Conservation (phyloP, 1,140 invertebrate species). For the Neodiprion pinetum region DNA sequence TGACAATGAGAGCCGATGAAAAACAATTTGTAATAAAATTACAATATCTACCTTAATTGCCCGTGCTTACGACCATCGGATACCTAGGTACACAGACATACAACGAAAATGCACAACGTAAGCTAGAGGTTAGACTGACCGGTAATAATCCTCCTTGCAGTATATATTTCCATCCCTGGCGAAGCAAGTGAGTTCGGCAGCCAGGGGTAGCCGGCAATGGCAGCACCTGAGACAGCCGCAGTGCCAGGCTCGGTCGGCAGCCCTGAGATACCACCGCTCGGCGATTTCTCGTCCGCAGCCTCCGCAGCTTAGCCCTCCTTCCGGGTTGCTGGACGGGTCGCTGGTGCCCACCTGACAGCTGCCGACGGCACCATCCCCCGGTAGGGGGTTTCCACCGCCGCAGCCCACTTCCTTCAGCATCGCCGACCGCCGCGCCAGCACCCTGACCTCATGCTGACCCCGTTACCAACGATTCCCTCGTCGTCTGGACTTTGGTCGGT, state of each 20-base stretch:
- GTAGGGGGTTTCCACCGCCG: conserved; percentile 51
- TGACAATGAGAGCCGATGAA: background rate
- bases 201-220: conserved; percentile 84
- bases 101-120: too few species aligned
- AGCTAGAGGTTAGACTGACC: conserved; percentile 66
- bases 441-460: background rate
- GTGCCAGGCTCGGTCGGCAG: conserved; percentile 91
- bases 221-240: conserved; percentile 85
- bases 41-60: background rate
- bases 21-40: background rate
- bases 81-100: background rate
- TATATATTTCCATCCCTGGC: conserved; percentile 89
- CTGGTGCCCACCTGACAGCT: conserved; percentile 29
- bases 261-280: conserved; percentile 80
- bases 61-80: background rate
- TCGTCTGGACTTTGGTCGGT: too few species aligned
- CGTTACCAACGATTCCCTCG: background rate
- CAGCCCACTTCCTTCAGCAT: conserved; percentile 62
- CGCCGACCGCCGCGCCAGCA: conserved; percentile 8
- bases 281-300: conserved; percentile 58
- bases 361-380: conserved; percentile 39
- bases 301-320: conserved; percentile 48
- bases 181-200: conserved; percentile 89
- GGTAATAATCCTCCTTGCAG: conserved; percentile 95
- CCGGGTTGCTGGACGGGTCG: conserved; percentile 27